phyloP scores from a whole-genome alignment of 2,888 invertebrate species.

The Nomada flava region DNA sequence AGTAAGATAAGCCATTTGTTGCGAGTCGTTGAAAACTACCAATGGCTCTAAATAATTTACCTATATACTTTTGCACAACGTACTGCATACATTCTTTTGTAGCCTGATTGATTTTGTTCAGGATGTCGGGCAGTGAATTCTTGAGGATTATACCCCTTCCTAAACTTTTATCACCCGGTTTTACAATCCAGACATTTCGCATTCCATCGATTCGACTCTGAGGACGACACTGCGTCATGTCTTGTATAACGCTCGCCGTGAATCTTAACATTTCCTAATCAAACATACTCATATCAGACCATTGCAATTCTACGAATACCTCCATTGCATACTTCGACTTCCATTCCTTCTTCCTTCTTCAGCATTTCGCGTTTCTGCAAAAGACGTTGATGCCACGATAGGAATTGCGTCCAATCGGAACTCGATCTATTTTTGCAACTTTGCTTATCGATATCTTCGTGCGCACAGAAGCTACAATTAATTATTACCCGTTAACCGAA shows the following conservation, averaged over 20 bases:
- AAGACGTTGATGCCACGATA: conserved; percentile 57
- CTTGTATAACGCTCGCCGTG: conserved; percentile 31
- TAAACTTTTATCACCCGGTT: conserved; percentile 66
- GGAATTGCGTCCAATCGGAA: conserved; percentile 58
- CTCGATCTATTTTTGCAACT: conserved; percentile 17
- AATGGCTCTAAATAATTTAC: conserved; percentile 10
- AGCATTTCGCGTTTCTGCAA: conserved; percentile 49
- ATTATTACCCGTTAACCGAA: not conserved
- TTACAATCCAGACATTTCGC: conserved; percentile 67
- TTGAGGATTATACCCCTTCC: conserved; percentile 66
- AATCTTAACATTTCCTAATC: conserved; percentile 48
- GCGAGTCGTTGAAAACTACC: not conserved
- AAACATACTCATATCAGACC: not conserved
- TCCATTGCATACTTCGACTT: conserved; percentile 49
- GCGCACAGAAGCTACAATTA: conserved; percentile 50
- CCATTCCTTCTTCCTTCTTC: conserved; percentile 43
- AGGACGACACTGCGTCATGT: conserved; percentile 52
- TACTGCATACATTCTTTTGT: conserved; percentile 59
- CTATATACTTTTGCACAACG: conserved; percentile 68
- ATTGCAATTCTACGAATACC: not conserved
- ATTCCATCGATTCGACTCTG: conserved; percentile 66
- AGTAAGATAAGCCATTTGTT: not conserved
- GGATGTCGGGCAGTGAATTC: conserved; percentile 53
- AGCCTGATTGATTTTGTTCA: conserved; percentile 60
- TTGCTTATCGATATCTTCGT: conserved; percentile 64